A percentile compares a stretch with the other conserved stretches of the same genome.
These are phyloP conservation scores for Sapayoa aenigma DNA, from an alignment of 2,113 vertebrate genomes.

Conservation along the genomic window DNA sequence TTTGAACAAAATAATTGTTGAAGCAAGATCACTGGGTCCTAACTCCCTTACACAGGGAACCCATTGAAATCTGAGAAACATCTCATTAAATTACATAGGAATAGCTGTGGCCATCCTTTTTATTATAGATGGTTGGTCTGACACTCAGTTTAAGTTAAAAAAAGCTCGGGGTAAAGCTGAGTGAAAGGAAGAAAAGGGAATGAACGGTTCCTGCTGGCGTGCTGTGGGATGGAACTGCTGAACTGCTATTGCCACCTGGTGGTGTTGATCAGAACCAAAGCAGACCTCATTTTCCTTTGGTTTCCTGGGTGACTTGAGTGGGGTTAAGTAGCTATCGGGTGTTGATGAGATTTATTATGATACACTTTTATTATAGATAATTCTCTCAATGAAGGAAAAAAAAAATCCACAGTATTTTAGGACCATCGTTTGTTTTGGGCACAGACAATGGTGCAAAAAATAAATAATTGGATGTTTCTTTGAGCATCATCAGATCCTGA, in stretches of 20 bases:
- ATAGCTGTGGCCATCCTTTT: background rate
- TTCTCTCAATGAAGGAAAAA: background rate
- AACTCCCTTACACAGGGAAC: background rate
- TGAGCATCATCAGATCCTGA: background rate
- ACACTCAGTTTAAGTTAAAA: background rate
- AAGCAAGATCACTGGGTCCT: background rate
- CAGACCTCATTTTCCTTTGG: rapidly evolving
- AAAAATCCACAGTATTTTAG: background rate
- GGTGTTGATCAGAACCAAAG: background rate
- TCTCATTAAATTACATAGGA: background rate
- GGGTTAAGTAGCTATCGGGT: background rate
- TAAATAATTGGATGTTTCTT: background rate
- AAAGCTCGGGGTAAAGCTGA: background rate
- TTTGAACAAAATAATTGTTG: background rate
- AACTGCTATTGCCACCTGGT: conserved; percentile 70
- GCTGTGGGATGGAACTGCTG: background rate
- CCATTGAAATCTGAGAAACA: background rate
- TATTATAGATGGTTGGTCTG: background rate
- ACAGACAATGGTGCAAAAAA: background rate
- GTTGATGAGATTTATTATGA: background rate
- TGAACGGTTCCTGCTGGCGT: rapidly evolving
- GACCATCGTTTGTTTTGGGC: background rate
- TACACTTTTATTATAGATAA: background rate
- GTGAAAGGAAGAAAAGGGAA: background rate
- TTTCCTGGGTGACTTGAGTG: rapidly evolving